Evolutionary conservation across 2,113 vertebrate genomes (phyloP).

Genomic region (Nyctibius bracteatus): DNA sequence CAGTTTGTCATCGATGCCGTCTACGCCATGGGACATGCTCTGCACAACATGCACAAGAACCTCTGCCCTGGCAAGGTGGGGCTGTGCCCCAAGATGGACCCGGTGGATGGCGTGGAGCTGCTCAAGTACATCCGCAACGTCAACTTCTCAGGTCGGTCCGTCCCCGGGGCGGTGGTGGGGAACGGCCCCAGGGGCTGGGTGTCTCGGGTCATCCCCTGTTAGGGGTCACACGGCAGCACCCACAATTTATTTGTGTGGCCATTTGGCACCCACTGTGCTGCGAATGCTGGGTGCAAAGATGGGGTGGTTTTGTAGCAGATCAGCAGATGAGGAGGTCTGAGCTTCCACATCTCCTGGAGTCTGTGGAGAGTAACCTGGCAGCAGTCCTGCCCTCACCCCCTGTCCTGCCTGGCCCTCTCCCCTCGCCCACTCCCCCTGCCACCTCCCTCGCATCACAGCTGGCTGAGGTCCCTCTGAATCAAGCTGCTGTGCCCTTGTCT

Average conservation of each 20-base stretch:
- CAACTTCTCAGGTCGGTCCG: constrained; percentile 89
- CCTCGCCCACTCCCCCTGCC: background rate
- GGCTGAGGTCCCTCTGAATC: background rate
- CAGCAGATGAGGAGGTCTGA: background rate
- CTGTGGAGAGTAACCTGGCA: rapidly evolving
- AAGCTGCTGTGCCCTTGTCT: background rate
- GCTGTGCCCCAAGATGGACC: constrained; percentile 88
- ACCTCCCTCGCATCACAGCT: background rate
- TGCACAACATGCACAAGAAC: constrained; percentile 92
- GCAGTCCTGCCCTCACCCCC: background rate
- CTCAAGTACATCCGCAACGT: constrained; percentile 92
- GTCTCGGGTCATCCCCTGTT: rapidly evolving
- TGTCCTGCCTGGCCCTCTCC: background rate
- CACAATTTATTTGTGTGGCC: background rate
- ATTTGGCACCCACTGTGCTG: rapidly evolving
- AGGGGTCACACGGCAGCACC: background rate
- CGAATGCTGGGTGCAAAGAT: background rate
- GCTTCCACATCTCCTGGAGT: background rate
- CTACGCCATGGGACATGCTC: constrained; percentile 91
- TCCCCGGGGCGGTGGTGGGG: background rate
- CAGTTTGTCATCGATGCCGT: constrained; percentile 94
- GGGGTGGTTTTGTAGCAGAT: background rate
- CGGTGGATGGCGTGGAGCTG: constrained; percentile 86
- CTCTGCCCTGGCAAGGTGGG: constrained; percentile 89
- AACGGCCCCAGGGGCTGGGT: rapidly evolving